These are phyloP conservation scores for Campoletis sonorensis DNA, from an alignment of 1,140 invertebrate species.

Conservation along the genomic window DNA sequence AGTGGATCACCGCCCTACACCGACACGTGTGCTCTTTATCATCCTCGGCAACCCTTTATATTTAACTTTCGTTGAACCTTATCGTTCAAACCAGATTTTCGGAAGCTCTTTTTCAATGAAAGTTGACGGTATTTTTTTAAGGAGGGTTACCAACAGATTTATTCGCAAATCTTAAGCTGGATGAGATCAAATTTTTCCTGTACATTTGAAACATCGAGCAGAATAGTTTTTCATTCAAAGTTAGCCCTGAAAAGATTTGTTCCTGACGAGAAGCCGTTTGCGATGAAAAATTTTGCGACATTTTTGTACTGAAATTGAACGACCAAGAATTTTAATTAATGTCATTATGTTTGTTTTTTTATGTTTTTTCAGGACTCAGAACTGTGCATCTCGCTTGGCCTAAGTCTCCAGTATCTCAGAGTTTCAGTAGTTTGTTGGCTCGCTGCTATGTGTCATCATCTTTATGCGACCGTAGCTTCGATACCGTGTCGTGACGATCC, in stretches of 20 bases:
- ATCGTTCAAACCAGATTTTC: neutral
- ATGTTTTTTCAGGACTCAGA: slow-evolving; percentile 78
- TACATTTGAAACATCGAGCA: too few relatives aligned
- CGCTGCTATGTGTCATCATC: slow-evolving; percentile 80
- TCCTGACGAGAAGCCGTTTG: neutral
- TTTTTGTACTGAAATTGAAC: neutral
- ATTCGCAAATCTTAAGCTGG: neutral
- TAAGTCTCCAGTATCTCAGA: slow-evolving; percentile 80
- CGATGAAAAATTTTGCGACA: neutral
- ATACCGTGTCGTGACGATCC: slow-evolving; percentile 71
- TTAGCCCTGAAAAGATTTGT: too few relatives aligned
- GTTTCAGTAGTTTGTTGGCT: slow-evolving; percentile 81
- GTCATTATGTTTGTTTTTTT: too few relatives aligned
- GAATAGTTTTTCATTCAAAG: too few relatives aligned
- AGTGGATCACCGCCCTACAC: neutral
- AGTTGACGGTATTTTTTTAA: neutral
- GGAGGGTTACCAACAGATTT: neutral
- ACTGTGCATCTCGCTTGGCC: slow-evolving; percentile 80
- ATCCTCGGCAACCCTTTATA: neutral
- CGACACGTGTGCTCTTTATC: neutral
- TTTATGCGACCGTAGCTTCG: slow-evolving; percentile 75
- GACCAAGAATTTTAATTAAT: neutral
- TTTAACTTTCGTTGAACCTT: neutral
- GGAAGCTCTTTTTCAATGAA: neutral
- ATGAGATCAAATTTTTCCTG: neutral